Evolutionary conservation across 2,113 vertebrate species (phyloP), one percentile per base, ranked within the genome.

Genomic region (Edolisoma coerulescens): DNA sequence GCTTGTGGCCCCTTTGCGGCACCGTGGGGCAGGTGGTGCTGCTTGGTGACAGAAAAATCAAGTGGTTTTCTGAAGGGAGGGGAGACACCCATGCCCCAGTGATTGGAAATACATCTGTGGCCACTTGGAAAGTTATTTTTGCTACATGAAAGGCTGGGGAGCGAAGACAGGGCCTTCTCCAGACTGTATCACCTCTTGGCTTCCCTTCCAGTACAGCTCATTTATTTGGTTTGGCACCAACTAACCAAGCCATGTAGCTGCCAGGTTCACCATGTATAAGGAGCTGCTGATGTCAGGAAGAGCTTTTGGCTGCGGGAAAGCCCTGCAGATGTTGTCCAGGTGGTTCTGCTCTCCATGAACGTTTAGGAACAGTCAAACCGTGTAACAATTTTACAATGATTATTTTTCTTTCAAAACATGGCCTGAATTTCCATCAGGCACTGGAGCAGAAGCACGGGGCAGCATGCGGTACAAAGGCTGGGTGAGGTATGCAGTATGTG

Each of bases 171-270:
- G 86, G 64, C 74, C 90, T 88, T 80, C 84, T 93, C 87, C 87
- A 94, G 67, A 94, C 73, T 85, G 30, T 87, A 84, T 91, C 70
- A 87, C 73, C 84, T 54, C 82, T 89, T 97, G 96, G 95, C 89
- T 90, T 74, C 50, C 61, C 74, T 82, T 78, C 47, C 49, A 65
- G 81, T 52, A 88, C 78, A 95, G 90, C 74, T 96, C 90, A 89
- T 95, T 92, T 93, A 77, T 96, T 96, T 96, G 77, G 33, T 70
- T 97, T 97, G 96, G 96, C 95, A 76, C 11, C 1, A 7, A 11
- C 32, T 41, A 56, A 37, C 35, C 16, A 15, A 73, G 56, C 84
- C 9, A 5, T 21, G 67, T 53, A 81, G 50, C 87, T 90, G 95
- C 91, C 96, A 95, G 93, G 49, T 86, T 93, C 44, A 82, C 91